Evolutionary conservation across 2,797 vertebrate species (phyloP).

Genomic region (Macrochelys suwanniensis): DNA sequence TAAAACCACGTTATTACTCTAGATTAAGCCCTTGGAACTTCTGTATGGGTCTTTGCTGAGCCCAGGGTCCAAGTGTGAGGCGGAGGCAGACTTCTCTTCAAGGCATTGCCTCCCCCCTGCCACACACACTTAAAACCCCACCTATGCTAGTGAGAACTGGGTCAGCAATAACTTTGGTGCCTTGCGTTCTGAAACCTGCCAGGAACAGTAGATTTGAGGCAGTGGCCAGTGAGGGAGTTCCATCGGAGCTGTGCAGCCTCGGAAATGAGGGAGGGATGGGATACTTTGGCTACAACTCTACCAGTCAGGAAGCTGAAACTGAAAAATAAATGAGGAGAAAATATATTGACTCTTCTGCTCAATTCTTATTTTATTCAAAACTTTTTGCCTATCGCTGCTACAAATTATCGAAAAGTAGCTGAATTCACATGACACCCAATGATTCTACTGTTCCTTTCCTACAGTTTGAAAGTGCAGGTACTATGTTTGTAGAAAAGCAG

Average conservation of each 20-base stretch:
- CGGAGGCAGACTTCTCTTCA: neutral
- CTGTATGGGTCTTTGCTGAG: neutral
- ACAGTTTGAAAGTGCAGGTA: neutral
- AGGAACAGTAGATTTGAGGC: neutral
- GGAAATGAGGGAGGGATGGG: neutral
- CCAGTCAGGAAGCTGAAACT: neutral
- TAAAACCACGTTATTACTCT: neutral
- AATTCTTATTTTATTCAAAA: neutral
- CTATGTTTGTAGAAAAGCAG: neutral
- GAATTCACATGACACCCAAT: neutral
- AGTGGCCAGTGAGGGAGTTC: neutral
- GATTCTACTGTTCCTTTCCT: neutral
- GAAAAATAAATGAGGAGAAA: neutral
- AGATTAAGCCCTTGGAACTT: neutral
- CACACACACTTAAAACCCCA: neutral
- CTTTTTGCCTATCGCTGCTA: neutral
- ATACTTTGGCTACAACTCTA: neutral
- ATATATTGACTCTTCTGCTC: neutral
- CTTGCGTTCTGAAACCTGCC: neutral
- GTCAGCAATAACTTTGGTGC: neutral
- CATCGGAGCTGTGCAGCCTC: fast-evolving
- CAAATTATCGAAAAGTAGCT: neutral
- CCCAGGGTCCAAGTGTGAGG: neutral
- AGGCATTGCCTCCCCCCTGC: neutral
- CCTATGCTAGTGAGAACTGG: neutral